Conservation (phyloP, 2,113 vertebrate species). For the Podarcis muralis region DNA sequence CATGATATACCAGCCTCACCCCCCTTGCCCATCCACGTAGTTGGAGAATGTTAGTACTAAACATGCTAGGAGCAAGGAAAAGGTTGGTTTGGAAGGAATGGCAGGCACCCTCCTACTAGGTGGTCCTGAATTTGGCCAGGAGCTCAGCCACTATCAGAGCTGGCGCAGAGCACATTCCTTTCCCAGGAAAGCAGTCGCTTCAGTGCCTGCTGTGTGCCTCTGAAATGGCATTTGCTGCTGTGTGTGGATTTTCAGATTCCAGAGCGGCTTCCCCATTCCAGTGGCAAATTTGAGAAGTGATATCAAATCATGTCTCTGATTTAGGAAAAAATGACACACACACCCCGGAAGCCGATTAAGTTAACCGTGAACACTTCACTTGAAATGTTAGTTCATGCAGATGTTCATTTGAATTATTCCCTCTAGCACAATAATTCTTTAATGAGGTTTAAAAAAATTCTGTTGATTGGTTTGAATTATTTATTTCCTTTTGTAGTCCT, state of each 20-base stretch:
- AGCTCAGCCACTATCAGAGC: not conserved
- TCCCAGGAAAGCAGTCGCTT: not conserved
- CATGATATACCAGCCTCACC: not conserved
- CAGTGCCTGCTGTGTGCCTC: no score
- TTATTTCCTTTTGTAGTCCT: not conserved
- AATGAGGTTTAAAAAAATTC: not conserved
- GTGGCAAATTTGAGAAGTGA: not conserved
- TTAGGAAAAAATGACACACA: not conserved
- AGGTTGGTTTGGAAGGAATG: not conserved
- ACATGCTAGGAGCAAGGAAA: not conserved
- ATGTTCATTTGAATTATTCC: not conserved
- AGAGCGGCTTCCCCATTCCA: not conserved
- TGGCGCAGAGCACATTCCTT: not conserved
- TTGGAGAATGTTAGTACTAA: not conserved
- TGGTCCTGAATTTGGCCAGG: not conserved
- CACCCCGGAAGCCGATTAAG: not conserved
- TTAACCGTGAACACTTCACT: not conserved
- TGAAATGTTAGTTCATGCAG: not conserved
- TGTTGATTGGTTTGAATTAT: constrained; percentile 5
- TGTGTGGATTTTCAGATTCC: not conserved
- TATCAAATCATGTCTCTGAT: not conserved
- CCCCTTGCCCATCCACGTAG: not conserved
- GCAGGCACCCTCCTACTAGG: not conserved
- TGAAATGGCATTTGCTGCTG: not conserved
- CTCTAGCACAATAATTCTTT: not conserved